A percentile compares a stretch with the other conserved stretches of the same genome.
These are phyloP conservation scores for Neodiprion pinetum DNA, from an alignment of 1,140 invertebrate species.

Conservation along the genomic window DNA sequence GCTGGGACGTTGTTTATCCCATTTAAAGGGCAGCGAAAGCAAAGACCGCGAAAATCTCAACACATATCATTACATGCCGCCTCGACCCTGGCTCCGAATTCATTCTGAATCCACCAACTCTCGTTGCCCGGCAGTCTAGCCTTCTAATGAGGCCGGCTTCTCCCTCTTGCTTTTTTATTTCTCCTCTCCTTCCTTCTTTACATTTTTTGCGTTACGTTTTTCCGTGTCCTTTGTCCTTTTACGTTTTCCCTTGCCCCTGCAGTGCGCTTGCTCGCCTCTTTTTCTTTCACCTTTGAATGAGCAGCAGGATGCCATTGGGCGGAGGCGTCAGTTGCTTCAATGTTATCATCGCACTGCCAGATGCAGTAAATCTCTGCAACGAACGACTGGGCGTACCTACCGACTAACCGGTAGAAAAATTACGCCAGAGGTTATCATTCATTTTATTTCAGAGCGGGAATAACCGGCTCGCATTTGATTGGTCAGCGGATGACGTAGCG, in stretches of 20 bases:
- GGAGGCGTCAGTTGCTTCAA: constrained; percentile 16
- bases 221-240: background rate
- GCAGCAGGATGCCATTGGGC: constrained; percentile 4
- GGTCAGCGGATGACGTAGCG: too few species aligned
- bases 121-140: constrained; percentile 26
- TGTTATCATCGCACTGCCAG: constrained; percentile 28
- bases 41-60: constrained; percentile 6
- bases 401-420: too few species aligned
- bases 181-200: constrained; percentile 7
- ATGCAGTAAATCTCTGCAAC: constrained; percentile 12
- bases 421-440: too few species aligned
- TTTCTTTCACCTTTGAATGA: constrained; percentile 28
- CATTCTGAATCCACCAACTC: constrained; percentile 38
- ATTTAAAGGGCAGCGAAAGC: background rate
- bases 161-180: constrained; percentile 25
- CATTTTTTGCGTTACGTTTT: background rate
- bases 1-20: background rate
- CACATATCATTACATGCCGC: background rate
- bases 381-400: too few species aligned
- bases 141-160: constrained; percentile 50
- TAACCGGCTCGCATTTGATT: too few species aligned
- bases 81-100: constrained; percentile 19
- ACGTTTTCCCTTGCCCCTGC: background rate
- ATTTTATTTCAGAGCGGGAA: too few species aligned
- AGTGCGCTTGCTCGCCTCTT: constrained; percentile 22